Evolutionary conservation across 2,888 invertebrate species (phyloP).

Genomic region (Antheraea assamensis): DNA sequence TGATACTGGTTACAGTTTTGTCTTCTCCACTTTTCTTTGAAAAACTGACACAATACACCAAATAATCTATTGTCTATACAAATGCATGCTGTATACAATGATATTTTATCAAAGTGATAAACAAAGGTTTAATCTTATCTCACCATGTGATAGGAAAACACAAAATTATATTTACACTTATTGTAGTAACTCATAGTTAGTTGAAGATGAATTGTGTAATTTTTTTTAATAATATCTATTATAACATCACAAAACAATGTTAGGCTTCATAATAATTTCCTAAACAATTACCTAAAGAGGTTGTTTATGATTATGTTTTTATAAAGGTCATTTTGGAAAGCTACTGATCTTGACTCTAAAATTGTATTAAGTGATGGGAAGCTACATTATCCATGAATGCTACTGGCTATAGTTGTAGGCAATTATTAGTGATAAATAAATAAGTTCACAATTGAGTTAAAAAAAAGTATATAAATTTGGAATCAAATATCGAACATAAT

Average conservation of each 20-base stretch:
- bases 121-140: background rate
- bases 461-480: too few relatives aligned
- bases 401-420: too few relatives aligned
- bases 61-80: background rate
- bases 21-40: background rate
- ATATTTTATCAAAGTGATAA: conserved; percentile 8
- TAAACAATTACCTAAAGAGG: too few relatives aligned
- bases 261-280: background rate
- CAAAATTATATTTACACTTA: background rate
- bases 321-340: too few relatives aligned
- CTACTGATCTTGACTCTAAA: too few relatives aligned
- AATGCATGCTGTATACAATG: background rate
- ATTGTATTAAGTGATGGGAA: too few relatives aligned
- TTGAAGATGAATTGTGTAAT: background rate
- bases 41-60: background rate
- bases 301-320: too few relatives aligned
- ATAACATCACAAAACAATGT: background rate
- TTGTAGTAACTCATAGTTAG: background rate
- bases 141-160: background rate
- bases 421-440: too few relatives aligned
- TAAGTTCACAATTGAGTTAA: too few relatives aligned
- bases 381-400: too few relatives aligned
- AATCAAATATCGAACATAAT: too few relatives aligned
- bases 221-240: background rate
- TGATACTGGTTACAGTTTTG: background rate